phyloP scores from a whole-genome alignment of 2,888 invertebrate genomes.

The Punctoribates punctum region DNA sequence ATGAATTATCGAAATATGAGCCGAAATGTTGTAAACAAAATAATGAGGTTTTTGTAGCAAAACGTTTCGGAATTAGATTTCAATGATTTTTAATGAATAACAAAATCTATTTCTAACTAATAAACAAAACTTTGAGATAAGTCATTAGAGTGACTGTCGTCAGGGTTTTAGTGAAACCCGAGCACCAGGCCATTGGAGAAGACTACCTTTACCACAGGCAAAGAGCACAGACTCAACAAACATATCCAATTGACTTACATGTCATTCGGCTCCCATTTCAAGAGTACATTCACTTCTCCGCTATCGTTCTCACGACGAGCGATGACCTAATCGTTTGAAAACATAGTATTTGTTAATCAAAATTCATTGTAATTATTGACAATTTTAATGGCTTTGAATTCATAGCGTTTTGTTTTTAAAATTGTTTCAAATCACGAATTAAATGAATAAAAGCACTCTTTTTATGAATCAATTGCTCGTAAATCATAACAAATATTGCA shows the following conservation, averaged over 20 bases:
- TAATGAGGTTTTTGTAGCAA: too few relatives aligned
- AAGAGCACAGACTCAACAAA: neutral
- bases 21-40: neutral
- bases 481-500: neutral
- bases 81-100: too few relatives aligned
- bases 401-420: neutral
- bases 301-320: slow-evolving; percentile 64
- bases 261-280: slow-evolving; percentile 77
- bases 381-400: neutral
- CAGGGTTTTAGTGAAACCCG: too few relatives aligned
- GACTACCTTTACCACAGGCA: neutral
- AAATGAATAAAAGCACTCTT: neutral
- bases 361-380: neutral
- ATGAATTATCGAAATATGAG: neutral
- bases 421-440: neutral
- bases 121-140: too few relatives aligned
- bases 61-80: too few relatives aligned
- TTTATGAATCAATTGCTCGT: neutral
- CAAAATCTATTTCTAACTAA: too few relatives aligned
- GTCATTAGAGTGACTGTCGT: too few relatives aligned
- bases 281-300: slow-evolving; percentile 67
- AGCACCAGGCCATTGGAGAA: too few relatives aligned
- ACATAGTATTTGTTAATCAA: neutral
- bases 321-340: slow-evolving; percentile 56
- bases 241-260: slow-evolving; percentile 65